These are phyloP conservation scores for Rhynchomys soricoides DNA, from an alignment of 2,113 vertebrate species.

Conservation along the genomic window DNA sequence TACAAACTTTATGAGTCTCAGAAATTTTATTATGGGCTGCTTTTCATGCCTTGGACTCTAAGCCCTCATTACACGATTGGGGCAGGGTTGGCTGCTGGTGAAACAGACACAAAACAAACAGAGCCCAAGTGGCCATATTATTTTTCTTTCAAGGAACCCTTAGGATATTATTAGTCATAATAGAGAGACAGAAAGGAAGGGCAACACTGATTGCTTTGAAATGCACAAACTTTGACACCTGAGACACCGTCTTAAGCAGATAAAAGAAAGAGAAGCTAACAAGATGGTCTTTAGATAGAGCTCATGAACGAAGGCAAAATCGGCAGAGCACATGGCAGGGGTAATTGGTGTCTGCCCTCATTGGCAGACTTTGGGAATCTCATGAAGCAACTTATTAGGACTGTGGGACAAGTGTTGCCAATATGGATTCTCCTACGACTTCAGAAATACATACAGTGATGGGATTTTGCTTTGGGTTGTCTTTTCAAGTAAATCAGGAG, in stretches of 20 bases:
- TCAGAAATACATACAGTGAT: background rate
- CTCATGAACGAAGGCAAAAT: background rate
- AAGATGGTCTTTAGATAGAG: background rate
- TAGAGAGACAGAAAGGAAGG: constrained; percentile 40
- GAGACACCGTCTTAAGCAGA: background rate
- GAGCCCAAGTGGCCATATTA: constrained; percentile 27
- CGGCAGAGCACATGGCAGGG: background rate
- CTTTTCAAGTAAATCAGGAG: background rate
- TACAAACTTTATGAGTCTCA: constrained; percentile 75
- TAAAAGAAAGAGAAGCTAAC: background rate
- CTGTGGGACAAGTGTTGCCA: background rate
- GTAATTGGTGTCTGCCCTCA: background rate
- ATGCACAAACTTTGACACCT: background rate
- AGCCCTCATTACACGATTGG: constrained; percentile 51
- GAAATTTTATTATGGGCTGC: constrained; percentile 64
- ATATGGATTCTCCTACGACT: background rate
- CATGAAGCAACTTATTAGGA: background rate
- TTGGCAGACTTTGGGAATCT: background rate
- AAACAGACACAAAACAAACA: constrained; percentile 72
- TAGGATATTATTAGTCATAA: constrained; percentile 26
- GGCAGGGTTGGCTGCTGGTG: constrained; percentile 17
- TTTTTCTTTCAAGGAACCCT: constrained; percentile 67
- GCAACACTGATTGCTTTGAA: background rate
- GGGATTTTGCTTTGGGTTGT: background rate
- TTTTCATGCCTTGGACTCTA: constrained; percentile 66